Evolutionary conservation across 2,113 vertebrate genomes (phyloP), one percentile per base, ranked within the genome.

Genomic region (Eurypyga helias): DNA sequence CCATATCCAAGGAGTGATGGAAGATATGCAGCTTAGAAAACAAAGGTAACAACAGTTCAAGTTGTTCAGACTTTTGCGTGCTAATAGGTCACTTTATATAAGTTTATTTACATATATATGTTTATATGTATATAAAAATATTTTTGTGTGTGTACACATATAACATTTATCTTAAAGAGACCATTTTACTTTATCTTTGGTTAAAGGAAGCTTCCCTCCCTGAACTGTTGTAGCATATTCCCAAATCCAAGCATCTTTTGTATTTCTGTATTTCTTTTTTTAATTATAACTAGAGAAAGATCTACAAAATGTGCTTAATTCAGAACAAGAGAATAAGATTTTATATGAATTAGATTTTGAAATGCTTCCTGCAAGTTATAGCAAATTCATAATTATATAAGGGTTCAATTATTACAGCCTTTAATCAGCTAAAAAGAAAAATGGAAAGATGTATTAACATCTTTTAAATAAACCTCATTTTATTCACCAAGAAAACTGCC

Each of bases 21-120:
- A 99, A 94, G 99, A 99, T 89, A 99, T 99, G 99, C 99, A 99
- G 81, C 99, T 99, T 78, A 99, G 99, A 83, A 99, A 99, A 96
- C 99, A 99, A 98, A 99, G 99, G 99, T 99, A 96, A 83, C 49
- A 83, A 41, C 16, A 60, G 2, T 86, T 62, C 6, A 11, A 65
- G 11, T 46, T 9, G 26, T 65, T n/a, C 64, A 41, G 12, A 31
- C n/a, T 90, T 82, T 65, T 2, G 0, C 55, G 5, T 64, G 20
- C 67, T 61, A 36, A 36, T 43, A 41, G 8, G 14, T 66, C 7
- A 10, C 3, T 72, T 28, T 13, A 9, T 41, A 73, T 25, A 46
- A 41, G 41, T n/a, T n/a, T n/a, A n/a, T n/a, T n/a, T n/a, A n/a
- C n/a, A n/a, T n/a, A n/a, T n/a, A n/a, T n/a, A n/a, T n/a, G n/a